Percentiles rank a stretch among this genome's conserved stretches.
These are phyloP conservation scores for Oconnorella tubifera DNA, from an alignment of 2,888 invertebrate genomes.

Conservation along the genomic window DNA sequence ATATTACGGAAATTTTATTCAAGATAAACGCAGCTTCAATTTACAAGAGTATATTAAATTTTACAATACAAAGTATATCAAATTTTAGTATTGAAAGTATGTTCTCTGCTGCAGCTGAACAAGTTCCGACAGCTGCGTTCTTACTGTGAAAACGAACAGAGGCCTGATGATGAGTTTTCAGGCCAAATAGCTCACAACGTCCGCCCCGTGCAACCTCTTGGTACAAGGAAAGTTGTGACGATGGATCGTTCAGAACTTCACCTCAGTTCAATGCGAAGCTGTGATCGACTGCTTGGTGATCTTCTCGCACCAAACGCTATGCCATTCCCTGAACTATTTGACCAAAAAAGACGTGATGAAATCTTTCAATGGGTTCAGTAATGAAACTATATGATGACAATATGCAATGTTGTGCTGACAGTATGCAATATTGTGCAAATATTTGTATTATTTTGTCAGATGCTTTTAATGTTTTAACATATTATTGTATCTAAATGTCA, in stretches of 20 bases:
- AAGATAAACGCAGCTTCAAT: too few relatives aligned
- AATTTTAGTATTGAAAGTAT: not conserved
- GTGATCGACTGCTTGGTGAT: slow-evolving; percentile 21
- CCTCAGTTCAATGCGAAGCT: slow-evolving; percentile 13
- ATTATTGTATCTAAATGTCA: too few relatives aligned
- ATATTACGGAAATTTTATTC: too few relatives aligned
- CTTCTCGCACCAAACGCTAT: slow-evolving; percentile 15
- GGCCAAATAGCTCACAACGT: slow-evolving; percentile 17
- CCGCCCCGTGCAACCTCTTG: slow-evolving; percentile 24
- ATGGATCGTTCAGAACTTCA: slow-evolving; percentile 11
- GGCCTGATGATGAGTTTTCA: slow-evolving; percentile 23
- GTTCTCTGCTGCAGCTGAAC: slow-evolving; percentile 11
- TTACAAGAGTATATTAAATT: too few relatives aligned
- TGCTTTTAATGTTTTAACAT: too few relatives aligned
- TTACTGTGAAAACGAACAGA: slow-evolving; percentile 20
- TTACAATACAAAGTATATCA: too few relatives aligned
- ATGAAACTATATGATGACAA: too few relatives aligned
- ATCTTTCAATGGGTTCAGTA: slow-evolving; percentile 26
- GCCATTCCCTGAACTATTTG: slow-evolving; percentile 26
- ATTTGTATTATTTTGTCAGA: too few relatives aligned
- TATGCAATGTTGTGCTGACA: too few relatives aligned
- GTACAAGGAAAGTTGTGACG: slow-evolving; percentile 22
- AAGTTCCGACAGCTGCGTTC: slow-evolving; percentile 18
- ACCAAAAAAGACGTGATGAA: slow-evolving; percentile 22
- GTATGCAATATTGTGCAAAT: too few relatives aligned